Evolutionary conservation across 2,888 invertebrate species (phyloP), one percentile per base, ranked within the genome.

Genomic region (Trissolcus japonicus): DNA sequence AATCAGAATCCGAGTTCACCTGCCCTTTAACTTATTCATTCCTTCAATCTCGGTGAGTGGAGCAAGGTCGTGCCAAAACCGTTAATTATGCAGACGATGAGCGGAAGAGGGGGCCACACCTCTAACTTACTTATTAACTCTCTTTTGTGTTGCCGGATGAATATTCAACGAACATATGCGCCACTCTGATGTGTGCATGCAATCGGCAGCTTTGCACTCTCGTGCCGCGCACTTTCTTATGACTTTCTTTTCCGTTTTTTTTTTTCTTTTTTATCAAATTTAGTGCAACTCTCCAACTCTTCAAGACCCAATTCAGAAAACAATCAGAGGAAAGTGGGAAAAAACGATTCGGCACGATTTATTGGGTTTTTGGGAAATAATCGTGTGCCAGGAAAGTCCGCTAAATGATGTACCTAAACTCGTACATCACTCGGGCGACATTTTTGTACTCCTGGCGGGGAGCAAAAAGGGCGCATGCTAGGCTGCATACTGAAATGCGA

Each of bases 1-100:
- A 16, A 57, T 41, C 21, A 40, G 65, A 68, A 68, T 63, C 48
- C 43, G 41, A 48, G 54, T 66, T 78, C 78, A 79, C 80, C 79
- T 81, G 80, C 78, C 75, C 63, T 76, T 77, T 85, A 80, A 85
- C 78, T 86, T 84, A 86, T 85, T 86, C 85, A 87, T 84, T 80
- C 81, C 79, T 82, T 83, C 86, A 87, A 88, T 88, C 87, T 88
- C 87, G 84, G 88, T 86, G 85, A 88, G 86, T 85, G 83, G 87
- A 88, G 86, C 87, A 86, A 87, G 88, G 87, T 88, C 87, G 87
- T 83, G 83, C 55, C 79, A 81, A 73, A 80, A 79, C 78, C 82
- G 59, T 88, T 81, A 87, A 88, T 88, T 87, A 88, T 87, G 85
- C 81, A 85, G 80, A 76, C 79, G 79, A 81, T 63, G 76, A 72